Percentiles rank a stretch among this genome's conserved stretches.
These are phyloP conservation scores for Mixornis gularis DNA, from an alignment of 2,113 vertebrate species.

Conservation along the genomic window DNA sequence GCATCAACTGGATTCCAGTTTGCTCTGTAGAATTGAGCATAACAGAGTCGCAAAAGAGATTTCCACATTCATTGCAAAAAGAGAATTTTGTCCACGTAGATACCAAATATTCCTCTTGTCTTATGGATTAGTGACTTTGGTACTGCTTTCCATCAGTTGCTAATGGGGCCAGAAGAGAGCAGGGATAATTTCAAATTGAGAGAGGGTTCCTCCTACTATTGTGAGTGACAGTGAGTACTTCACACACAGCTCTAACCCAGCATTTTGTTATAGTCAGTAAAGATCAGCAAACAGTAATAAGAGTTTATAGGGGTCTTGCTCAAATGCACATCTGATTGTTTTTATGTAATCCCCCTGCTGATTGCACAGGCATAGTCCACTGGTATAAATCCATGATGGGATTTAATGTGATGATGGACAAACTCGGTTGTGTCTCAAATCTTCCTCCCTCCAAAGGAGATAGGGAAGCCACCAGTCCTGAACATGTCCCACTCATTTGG, in stretches of 20 bases:
- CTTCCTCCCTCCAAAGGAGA: not conserved
- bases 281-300: not conserved
- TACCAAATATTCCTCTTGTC: not conserved
- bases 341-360: not conserved
- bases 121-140: not conserved
- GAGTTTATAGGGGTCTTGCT: not conserved
- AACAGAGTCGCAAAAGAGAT: not conserved
- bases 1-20: not conserved
- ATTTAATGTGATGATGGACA: not conserved
- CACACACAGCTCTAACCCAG: not conserved
- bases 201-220: not conserved
- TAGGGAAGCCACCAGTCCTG: not conserved
- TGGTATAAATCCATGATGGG: not conserved
- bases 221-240: not conserved
- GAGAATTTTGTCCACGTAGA: accelerated
- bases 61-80: not conserved
- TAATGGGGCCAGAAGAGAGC: not conserved
- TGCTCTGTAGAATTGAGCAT: not conserved
- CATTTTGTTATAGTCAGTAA: not conserved
- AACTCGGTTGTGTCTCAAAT: not conserved
- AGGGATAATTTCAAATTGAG: not conserved
- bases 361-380: not conserved
- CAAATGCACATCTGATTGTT: not conserved
- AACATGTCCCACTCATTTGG: not conserved
- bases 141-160: not conserved